Evolutionary conservation across 2,888 invertebrate genomes (phyloP).

Genomic region (Melieria crassipennis): DNA sequence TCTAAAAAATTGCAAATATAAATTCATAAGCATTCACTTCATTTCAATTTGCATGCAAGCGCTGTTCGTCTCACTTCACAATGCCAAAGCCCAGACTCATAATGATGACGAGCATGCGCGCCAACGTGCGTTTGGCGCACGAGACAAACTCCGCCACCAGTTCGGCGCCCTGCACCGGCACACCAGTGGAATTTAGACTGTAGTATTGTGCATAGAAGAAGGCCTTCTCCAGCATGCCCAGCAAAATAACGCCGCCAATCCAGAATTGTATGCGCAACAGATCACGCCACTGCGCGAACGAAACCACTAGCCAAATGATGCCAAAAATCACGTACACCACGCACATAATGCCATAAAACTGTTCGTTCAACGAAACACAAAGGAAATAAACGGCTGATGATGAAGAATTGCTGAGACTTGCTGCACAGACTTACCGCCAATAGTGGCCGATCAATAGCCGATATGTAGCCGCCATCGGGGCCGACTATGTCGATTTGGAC

Average conservation of each 20-base stretch:
- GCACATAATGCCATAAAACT: conserved; percentile 94
- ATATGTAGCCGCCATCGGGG: conserved; percentile 80
- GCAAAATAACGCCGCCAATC: conserved; percentile 90
- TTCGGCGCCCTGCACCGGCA: conserved; percentile 75
- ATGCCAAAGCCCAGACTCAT: conserved; percentile 96
- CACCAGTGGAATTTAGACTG: conserved; percentile 76
- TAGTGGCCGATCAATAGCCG: conserved; percentile 90
- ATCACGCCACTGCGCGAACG: conserved; percentile 90
- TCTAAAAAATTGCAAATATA: conserved; percentile 63
- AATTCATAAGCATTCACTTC: neutral
- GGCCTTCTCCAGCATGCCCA: conserved; percentile 88
- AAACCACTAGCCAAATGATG: conserved; percentile 82
- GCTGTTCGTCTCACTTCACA: conserved; percentile 75
- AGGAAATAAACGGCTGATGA: no score
- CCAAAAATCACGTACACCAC: conserved; percentile 86
- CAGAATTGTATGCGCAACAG: conserved; percentile 93
- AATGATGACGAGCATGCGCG: conserved; percentile 92
- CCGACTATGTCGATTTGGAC: conserved; percentile 79
- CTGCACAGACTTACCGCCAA: conserved; percentile 71
- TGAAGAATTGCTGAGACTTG: no score
- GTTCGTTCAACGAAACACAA: no score
- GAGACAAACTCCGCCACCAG: conserved; percentile 91
- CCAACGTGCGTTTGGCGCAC: conserved; percentile 88
- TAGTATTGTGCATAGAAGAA: conserved; percentile 91
- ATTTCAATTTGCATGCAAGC: neutral